Base-by-base conservation (phyloP, 1,140 invertebrate species). In the Papilio glaucus region DNA sequence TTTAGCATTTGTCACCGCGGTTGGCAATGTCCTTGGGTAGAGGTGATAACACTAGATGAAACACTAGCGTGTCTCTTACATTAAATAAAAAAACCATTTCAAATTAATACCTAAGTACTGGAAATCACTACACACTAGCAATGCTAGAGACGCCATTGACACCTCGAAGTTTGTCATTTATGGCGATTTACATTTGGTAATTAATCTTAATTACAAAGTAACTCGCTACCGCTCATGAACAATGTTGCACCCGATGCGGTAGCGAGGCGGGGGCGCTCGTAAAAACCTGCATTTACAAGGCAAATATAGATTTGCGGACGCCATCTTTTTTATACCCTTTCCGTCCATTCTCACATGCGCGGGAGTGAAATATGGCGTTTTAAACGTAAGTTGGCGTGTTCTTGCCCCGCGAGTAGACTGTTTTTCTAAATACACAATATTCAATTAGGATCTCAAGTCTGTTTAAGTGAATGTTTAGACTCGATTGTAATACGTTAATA, bases 241-340 rank as follows among this genome's bases (percentile, higher is more conserved):
- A 69, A 38, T 29, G 10, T 65, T 63, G 15, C 41, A 33, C 71
- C 62, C 21, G 38, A 24, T 13, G 71, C 81, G 77, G 84, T 85
- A 87, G 85, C 84, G 72, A 73, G 71, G 80, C 81, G 72, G 77
- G 76, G 77, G 77, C 73, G 79, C 77, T 83, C 88, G 83, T 90
- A 90, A 90, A 89, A 88, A 88, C 79, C 72, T 77, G 77, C 86
- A 87, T 88, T 86, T 89, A 88, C 87, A 89, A 87, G 80, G 86
- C 88, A 90, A 89, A 90, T 88, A 90, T 84, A 88, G 85, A 85
- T 87, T 86, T 85, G 82, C 80, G 76, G 74, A 79, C 72, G 71
- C 74, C 67, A 77, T 75, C 77, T 86, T 85, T 73, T 78, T 86
- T 83, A 77, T 68, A 78, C 71, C 71, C 71, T 78, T 77, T 65